A percentile compares a stretch with the other conserved stretches of the same genome.
Conservation (phyloP, 2,113 vertebrate genomes). For the Phoenicopterus ruber region DNA sequence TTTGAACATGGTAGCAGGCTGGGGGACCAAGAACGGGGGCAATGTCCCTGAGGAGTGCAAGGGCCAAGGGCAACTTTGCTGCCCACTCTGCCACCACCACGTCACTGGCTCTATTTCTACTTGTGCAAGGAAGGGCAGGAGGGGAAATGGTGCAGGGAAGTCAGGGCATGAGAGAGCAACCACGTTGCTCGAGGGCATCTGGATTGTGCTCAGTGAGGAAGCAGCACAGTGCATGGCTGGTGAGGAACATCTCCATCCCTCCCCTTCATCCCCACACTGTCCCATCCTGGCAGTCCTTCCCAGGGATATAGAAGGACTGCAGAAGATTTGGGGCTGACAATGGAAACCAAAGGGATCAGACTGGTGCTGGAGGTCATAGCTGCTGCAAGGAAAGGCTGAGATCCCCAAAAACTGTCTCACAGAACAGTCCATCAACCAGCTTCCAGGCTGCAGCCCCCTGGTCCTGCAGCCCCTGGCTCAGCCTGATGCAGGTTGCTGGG, state of each 20-base stretch:
- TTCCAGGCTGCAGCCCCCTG: background rate
- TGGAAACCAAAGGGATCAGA: background rate
- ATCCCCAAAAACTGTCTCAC: fast-evolving
- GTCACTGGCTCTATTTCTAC: background rate
- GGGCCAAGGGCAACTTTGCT: background rate
- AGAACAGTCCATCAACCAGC: background rate
- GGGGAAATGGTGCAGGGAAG: background rate
- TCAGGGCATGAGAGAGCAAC: background rate
- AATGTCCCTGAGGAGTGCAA: background rate
- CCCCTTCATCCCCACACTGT: background rate
- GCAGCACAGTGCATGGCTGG: background rate
- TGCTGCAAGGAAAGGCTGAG: background rate
- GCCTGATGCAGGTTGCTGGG: background rate
- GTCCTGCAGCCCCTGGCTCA: background rate
- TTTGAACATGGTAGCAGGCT: background rate
- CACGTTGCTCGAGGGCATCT: fast-evolving
- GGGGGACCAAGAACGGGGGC: background rate
- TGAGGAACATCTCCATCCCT: background rate
- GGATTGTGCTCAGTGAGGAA: background rate
- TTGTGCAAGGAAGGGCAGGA: background rate
- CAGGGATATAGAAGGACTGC: background rate
- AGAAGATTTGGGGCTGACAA: background rate
- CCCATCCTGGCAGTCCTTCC: background rate
- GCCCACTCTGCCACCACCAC: fast-evolving
- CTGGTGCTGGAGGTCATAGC: background rate